Percentiles rank a stretch among this genome's conserved stretches.
Conservation (phyloP, 2,113 vertebrate species). For the Australoheros scitulus region DNA sequence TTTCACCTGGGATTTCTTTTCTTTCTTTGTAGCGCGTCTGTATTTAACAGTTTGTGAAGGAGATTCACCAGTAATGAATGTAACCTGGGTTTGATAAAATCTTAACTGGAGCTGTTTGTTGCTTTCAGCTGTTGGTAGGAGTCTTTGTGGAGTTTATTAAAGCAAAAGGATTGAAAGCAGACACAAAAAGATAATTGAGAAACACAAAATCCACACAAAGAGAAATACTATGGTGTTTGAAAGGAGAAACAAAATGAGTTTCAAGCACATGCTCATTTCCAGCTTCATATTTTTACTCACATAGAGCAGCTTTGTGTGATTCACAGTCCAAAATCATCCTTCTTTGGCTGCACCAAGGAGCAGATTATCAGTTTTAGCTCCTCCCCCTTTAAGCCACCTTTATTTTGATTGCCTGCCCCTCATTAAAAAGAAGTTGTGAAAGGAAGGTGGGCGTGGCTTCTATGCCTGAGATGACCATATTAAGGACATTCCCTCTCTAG, state of each 20-base stretch:
- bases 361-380: not conserved
- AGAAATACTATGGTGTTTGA: not conserved
- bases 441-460: not conserved
- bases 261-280: not conserved
- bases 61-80: no score
- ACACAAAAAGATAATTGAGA: not conserved
- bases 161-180: not conserved
- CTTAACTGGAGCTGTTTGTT: not conserved
- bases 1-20: no score
- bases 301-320: not conserved
- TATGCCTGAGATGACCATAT: no score
- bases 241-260: no score
- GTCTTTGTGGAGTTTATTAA: fast-evolving
- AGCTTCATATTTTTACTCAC: not conserved
- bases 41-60: no score
- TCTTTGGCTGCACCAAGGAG: not conserved
- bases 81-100: not conserved
- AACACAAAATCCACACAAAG: not conserved
- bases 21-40: no score
- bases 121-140: not conserved
- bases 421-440: not conserved
- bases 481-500: not conserved
- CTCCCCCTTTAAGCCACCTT: not conserved
- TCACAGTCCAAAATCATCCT: fast-evolving
- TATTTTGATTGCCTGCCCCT: not conserved